Base-by-base conservation (phyloP, 2,113 vertebrate genomes). In the Connochaetes taurinus region DNA sequence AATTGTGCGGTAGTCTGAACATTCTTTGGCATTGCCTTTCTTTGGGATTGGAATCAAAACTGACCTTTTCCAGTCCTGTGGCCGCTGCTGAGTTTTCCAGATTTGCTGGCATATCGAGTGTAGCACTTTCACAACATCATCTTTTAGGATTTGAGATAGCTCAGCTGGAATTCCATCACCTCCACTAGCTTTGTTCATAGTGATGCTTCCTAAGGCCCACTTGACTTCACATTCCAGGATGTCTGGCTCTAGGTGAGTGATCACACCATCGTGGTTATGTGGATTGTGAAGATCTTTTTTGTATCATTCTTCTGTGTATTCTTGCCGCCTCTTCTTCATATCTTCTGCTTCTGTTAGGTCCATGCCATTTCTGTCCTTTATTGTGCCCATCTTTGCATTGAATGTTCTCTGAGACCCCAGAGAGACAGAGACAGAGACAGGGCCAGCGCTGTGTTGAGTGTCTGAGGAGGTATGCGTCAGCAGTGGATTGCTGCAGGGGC, bases 381-480 rank as follows among this genome's bases (percentile, higher is more conserved):
- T 67, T 9, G 16, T 4, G 33, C 64, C 64, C 33, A 19, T 67
- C 64, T n/a, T 67, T 67, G 64, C 33, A n/a, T 0, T 7, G 3
- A 64, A n/a, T 64, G 15, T n/a, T n/a, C 15, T n/a, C 62, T 17
- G 62, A 64, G 62, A 64, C 15, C 62, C 62, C 31, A 17, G 7
- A n/a, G 62, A 64, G 62, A 7, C 15, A n/a, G 62, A 64, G 62
- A 7, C 60, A 64, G 60, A 64, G 60, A 1, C 31, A 2, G 60
- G 16, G 60, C 31, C 31, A 7, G 31, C 3, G 33, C 3, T 7
- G 60, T 15, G 60, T 64, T 64, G 31, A 16, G 60, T 0, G 14
- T 64, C 31, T 33, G 62, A 1, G 62, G 31, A 15, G 62, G 62
- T 1, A 0, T 1, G 7, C 0, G 7, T 17, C 62, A n/a, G 31